A percentile compares a stretch with the other conserved stretches of the same genome.
Evolutionary conservation across 2,797 vertebrate genomes (phyloP).

Genomic region (Acanthis flammea): DNA sequence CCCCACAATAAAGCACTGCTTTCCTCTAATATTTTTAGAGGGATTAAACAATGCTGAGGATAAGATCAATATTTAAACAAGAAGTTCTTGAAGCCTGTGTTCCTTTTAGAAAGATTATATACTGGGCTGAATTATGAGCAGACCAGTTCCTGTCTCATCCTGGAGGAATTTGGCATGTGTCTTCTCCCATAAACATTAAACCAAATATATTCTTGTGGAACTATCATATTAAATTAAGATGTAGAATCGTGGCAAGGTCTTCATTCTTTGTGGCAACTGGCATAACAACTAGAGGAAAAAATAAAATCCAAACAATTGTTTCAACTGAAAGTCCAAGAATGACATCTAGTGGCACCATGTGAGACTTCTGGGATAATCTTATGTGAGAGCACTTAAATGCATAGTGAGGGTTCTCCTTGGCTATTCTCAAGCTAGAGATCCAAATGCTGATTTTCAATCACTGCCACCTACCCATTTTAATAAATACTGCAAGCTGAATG

Average conservation of each 20-base stretch:
- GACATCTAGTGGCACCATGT: conserved; percentile 56
- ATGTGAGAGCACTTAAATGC: not conserved
- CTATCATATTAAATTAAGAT: conserved; percentile 15
- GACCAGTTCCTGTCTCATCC: not conserved
- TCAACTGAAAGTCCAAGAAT: conserved; percentile 7
- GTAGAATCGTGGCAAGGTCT: not conserved
- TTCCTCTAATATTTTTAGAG: not conserved
- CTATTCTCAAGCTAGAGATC: not conserved
- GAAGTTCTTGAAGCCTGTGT: not conserved
- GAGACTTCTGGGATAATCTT: not conserved
- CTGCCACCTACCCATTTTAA: not conserved
- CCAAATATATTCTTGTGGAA: not conserved
- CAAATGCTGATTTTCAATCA: not conserved
- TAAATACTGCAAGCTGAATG: not conserved
- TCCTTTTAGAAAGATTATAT: not conserved
- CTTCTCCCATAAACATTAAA: not conserved
- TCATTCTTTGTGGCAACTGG: conserved; percentile 1
- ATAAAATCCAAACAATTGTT: not conserved
- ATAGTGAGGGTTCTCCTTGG: not conserved
- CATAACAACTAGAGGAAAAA: not conserved
- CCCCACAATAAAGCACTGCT: not conserved
- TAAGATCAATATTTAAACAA: conserved; percentile 17
- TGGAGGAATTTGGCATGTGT: not conserved
- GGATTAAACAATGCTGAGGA: not conserved
- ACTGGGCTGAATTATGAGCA: not conserved